A percentile compares a stretch with the other conserved stretches of the same genome.
Conservation (phyloP, 2,888 invertebrate genomes). For the Panorpa germanica region DNA sequence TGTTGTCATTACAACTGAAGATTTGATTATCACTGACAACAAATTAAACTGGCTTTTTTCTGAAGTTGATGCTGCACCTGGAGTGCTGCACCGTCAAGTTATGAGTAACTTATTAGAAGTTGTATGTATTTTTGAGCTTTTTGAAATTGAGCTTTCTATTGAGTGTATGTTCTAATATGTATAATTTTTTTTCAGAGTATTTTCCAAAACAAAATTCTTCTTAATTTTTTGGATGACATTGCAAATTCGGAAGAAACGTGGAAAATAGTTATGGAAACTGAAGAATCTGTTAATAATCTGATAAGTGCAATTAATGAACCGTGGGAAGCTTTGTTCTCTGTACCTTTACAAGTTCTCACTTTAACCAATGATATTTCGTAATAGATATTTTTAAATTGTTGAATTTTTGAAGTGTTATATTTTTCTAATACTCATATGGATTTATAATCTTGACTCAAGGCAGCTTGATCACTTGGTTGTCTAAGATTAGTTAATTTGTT, state of each 20-base stretch:
- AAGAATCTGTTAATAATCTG: conserved; percentile 24
- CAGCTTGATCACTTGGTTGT: too few relatives aligned
- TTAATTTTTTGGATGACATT: conserved; percentile 31
- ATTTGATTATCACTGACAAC: conserved; percentile 24
- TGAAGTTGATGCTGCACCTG: conserved; percentile 16
- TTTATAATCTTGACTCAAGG: too few relatives aligned
- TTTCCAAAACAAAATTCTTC: background rate
- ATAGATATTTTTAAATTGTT: too few relatives aligned
- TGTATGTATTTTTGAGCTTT: conserved; percentile 18
- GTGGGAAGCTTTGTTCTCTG: conserved; percentile 33
- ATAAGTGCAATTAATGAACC: conserved; percentile 27
- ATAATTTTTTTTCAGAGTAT: conserved; percentile 1
- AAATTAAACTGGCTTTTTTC: conserved; percentile 27
- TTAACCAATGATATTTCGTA: too few relatives aligned
- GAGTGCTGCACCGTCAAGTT: conserved; percentile 23
- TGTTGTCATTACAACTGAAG: conserved; percentile 21
- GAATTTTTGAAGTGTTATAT: too few relatives aligned
- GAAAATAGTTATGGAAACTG: conserved; percentile 27
- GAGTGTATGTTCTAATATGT: too few relatives aligned
- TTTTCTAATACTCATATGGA: too few relatives aligned
- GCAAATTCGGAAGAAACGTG: conserved; percentile 27
- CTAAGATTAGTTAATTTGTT: too few relatives aligned
- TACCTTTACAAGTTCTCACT: too few relatives aligned
- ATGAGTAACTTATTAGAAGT: conserved; percentile 33
- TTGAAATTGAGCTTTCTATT: too few relatives aligned